phyloP scores from a whole-genome alignment of 2,797 vertebrate species.

The Melanogrammus aeglefinus region DNA sequence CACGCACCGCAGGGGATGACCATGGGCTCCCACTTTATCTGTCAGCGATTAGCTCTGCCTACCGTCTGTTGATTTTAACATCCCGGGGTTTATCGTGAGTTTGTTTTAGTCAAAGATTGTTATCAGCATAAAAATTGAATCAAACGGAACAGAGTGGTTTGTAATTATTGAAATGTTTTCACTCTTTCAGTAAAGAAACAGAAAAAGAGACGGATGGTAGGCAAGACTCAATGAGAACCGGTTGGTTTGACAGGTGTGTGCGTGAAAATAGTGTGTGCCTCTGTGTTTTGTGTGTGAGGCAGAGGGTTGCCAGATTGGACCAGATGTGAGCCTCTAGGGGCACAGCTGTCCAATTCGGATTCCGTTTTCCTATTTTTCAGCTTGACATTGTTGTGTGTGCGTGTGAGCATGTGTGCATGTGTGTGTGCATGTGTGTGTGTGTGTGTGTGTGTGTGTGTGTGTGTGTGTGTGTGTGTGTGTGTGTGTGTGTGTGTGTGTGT shows the following conservation, averaged over 20 bases:
- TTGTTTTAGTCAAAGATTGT: no score
- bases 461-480: neutral
- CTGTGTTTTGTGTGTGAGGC: conserved; percentile 14
- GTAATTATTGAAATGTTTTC: neutral
- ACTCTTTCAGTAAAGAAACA: neutral
- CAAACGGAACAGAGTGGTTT: neutral
- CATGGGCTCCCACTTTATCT: conserved; percentile 37
- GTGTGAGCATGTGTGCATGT: conserved; percentile 33
- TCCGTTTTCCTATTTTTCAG: conserved; percentile 53
- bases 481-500: conserved; percentile 32
- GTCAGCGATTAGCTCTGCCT: conserved; percentile 36
- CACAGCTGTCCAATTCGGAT: conserved; percentile 58
- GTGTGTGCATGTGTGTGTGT: conserved; percentile 10
- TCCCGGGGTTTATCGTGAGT: neutral
- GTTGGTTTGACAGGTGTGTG: conserved; percentile 55
- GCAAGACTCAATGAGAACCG: conserved; percentile 37
- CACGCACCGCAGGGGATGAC: conserved; percentile 32
- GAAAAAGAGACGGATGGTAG: neutral
- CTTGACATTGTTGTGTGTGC: conserved; percentile 30
- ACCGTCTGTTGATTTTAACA: neutral
- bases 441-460: conserved; percentile 14
- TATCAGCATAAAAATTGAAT: neutral
- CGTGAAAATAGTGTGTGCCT: conserved; percentile 9
- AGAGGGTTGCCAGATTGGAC: conserved; percentile 61
- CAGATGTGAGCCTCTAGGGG: conserved; percentile 68